A percentile compares a stretch with the other conserved stretches of the same genome.
Conservation (phyloP, 2,113 vertebrate genomes). For the Sander lucioperca region DNA sequence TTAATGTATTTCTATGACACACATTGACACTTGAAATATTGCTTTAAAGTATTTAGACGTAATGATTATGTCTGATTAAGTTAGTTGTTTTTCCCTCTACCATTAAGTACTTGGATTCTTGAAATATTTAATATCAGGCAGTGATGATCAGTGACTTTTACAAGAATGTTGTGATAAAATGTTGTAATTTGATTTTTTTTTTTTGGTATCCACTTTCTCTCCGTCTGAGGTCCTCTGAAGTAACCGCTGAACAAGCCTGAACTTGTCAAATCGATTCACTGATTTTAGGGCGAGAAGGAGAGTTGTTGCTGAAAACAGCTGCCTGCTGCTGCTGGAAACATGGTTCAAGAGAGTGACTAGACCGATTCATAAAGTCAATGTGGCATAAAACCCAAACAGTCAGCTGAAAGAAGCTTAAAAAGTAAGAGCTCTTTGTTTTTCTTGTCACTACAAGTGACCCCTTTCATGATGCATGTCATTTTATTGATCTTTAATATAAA, state of each 20-base stretch:
- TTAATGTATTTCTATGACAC: background rate
- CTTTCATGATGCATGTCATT: background rate
- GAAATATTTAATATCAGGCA: background rate
- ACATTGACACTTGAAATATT: background rate
- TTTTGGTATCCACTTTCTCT: slow-evolving; percentile 14
- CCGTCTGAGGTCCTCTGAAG: background rate
- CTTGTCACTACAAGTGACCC: background rate
- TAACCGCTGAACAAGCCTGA: background rate
- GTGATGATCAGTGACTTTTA: background rate
- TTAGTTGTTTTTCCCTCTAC: background rate
- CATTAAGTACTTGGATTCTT: background rate
- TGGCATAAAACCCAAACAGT: slow-evolving; percentile 48
- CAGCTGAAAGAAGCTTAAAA: slow-evolving; percentile 22
- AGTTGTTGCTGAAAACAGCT: slow-evolving; percentile 18
- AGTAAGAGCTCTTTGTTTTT: background rate
- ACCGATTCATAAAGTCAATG: slow-evolving; percentile 5
- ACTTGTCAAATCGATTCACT: background rate
- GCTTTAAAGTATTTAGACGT: background rate
- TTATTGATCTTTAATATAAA: background rate
- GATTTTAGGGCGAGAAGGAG: background rate
- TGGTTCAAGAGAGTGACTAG: background rate
- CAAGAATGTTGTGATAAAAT: background rate
- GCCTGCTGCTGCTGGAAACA: slow-evolving; percentile 23
- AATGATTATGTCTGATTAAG: too few species aligned
- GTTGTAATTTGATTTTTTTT: background rate